Evolutionary conservation across 2,888 invertebrate genomes (phyloP).

Genomic region (Spatulosminthurus flaviceps): DNA sequence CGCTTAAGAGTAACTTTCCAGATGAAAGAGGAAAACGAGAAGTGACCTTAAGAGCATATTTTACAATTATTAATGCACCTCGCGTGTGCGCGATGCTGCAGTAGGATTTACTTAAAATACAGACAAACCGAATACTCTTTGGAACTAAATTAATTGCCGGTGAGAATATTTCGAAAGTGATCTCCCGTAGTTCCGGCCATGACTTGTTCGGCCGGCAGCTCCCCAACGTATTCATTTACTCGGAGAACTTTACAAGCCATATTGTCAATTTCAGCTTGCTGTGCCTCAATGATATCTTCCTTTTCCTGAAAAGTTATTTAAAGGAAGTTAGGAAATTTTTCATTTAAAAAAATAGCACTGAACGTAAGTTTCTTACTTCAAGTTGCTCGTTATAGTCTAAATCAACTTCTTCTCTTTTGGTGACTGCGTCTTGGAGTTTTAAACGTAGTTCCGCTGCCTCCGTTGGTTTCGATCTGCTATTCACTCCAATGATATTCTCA

Average conservation of each 20-base stretch:
- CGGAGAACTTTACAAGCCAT: conserved; percentile 64
- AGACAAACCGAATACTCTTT: too few species aligned
- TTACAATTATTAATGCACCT: too few species aligned
- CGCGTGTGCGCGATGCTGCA: too few species aligned
- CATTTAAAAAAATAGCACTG: neutral
- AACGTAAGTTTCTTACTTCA: too few species aligned
- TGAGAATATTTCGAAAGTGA: neutral
- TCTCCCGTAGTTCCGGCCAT: neutral
- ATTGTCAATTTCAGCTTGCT: conserved; percentile 68
- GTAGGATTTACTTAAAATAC: too few species aligned
- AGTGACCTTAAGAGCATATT: too few species aligned
- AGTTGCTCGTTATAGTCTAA: conserved; percentile 56
- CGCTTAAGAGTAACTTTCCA: too few species aligned
- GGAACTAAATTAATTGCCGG: neutral
- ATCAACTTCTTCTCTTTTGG: conserved; percentile 62
- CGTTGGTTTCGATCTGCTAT: conserved; percentile 63
- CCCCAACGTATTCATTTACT: conserved; percentile 56
- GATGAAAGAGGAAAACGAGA: too few species aligned
- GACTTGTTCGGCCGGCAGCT: neutral
- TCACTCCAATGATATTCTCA: conserved; percentile 75
- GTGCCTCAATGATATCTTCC: conserved; percentile 67
- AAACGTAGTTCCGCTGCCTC: conserved; percentile 61
- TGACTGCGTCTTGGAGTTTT: conserved; percentile 57
- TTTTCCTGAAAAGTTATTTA: conserved; percentile 65
- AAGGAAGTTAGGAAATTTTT: too few species aligned